These are phyloP conservation scores for Alentia gelatinosa DNA, from an alignment of 2,888 invertebrate genomes.

Conservation along the genomic window DNA sequence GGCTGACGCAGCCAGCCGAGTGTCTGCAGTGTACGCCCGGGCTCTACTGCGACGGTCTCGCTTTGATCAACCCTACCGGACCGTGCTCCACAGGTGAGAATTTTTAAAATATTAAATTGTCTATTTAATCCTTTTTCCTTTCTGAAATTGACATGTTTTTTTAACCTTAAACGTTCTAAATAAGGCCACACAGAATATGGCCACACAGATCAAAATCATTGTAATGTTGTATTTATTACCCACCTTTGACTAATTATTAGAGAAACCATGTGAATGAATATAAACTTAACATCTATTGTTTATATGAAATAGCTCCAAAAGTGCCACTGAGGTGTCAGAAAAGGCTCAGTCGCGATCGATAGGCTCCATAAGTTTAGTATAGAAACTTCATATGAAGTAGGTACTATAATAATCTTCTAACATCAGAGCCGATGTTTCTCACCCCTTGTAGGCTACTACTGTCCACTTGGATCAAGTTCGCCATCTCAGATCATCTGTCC, in stretches of 20 bases:
- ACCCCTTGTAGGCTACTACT: slow-evolving; percentile 75
- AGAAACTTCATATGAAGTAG: neutral
- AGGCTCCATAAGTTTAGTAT: neutral
- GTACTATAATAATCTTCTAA: neutral
- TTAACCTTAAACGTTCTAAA: neutral
- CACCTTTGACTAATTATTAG: neutral
- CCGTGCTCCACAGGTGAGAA: slow-evolving; percentile 74
- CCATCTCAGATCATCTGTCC: slow-evolving; percentile 76
- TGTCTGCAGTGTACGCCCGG: slow-evolving; percentile 75
- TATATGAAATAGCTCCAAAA: neutral
- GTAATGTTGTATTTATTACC: neutral
- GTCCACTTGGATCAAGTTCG: slow-evolving; percentile 75
- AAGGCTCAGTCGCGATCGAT: neutral
- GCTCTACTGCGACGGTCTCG: slow-evolving; percentile 75
- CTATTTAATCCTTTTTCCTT: too few species aligned
- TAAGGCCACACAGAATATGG: neutral
- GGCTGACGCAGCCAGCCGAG: slow-evolving; percentile 67
- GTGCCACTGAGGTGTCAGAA: neutral
- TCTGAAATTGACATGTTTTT: neutral
- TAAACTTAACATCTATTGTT: neutral
- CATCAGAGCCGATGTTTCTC: too few species aligned
- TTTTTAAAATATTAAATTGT: too few species aligned
- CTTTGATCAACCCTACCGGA: slow-evolving; percentile 72
- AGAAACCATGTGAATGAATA: neutral
- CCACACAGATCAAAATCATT: neutral